Percentiles rank a stretch among this genome's conserved stretches.
These are phyloP conservation scores for Nothobranchius furzeri DNA, from an alignment of 2,113 vertebrate species.

Conservation along the genomic window DNA sequence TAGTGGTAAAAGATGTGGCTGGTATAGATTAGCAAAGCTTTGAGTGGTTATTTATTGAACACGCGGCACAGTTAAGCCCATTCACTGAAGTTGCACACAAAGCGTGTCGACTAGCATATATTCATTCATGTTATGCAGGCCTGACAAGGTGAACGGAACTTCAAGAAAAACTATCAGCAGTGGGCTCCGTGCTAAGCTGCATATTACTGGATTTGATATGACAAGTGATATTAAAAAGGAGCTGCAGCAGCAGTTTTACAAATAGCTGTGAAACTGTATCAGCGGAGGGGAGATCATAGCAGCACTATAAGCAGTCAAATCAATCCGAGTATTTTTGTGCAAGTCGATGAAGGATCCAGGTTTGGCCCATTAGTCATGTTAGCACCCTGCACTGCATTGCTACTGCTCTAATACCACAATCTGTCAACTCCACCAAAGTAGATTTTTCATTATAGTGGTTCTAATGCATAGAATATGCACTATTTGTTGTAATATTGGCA, in stretches of 20 bases:
- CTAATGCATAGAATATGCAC: constrained; percentile 26
- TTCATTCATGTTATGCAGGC: constrained; percentile 8
- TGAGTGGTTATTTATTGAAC: too few relatives aligned
- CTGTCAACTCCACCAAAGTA: constrained; percentile 21
- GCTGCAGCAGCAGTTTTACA: constrained; percentile 56
- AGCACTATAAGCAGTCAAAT: constrained; percentile 70
- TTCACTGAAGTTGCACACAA: too few relatives aligned
- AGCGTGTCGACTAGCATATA: neutral
- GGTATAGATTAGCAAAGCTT: too few relatives aligned
- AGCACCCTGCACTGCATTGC: constrained; percentile 56
- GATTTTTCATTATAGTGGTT: constrained; percentile 21
- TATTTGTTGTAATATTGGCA: constrained; percentile 26
- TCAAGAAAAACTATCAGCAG: constrained; percentile 26
- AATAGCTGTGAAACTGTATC: constrained; percentile 57
- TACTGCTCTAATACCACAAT: neutral
- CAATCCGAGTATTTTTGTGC: constrained; percentile 72
- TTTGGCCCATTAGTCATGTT: constrained; percentile 75
- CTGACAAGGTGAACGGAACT: constrained; percentile 23
- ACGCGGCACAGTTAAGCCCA: too few relatives aligned
- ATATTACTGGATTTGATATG: constrained; percentile 52
- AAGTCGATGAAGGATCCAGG: constrained; percentile 69
- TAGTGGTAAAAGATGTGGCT: too few relatives aligned
- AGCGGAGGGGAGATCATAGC: constrained; percentile 69
- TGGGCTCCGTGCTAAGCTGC: constrained; percentile 19
- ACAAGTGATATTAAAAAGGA: constrained; percentile 35